These are phyloP conservation scores for Rhynchomys soricoides DNA, from an alignment of 2,113 vertebrate genomes.

Conservation along the genomic window DNA sequence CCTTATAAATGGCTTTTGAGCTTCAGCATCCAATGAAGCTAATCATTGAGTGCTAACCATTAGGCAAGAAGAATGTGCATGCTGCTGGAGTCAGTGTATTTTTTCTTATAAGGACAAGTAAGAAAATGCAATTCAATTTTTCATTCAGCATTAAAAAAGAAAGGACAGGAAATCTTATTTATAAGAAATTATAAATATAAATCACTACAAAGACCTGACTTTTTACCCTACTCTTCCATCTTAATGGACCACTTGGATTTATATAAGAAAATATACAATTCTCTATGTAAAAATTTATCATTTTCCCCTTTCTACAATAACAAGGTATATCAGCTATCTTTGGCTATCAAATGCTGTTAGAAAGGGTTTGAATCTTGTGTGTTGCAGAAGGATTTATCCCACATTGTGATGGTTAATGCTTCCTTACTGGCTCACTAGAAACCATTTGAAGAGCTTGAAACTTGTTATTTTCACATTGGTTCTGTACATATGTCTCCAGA, in stretches of 20 bases:
- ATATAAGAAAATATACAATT: neutral
- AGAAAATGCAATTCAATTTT: constrained; percentile 39
- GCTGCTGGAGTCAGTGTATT: neutral
- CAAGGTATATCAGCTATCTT: neutral
- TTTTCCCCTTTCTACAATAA: neutral
- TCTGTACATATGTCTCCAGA: constrained; percentile 73
- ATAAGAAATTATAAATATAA: constrained; percentile 10
- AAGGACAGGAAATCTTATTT: neutral
- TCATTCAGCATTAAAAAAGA: constrained; percentile 7
- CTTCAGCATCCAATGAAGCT: neutral
- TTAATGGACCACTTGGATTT: neutral
- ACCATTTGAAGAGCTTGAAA: constrained; percentile 73
- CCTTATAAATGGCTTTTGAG: neutral
- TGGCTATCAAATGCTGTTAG: neutral
- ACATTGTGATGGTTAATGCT: constrained; percentile 29
- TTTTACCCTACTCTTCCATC: neutral
- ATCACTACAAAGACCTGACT: neutral
- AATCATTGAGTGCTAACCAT: neutral
- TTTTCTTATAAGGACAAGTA: constrained; percentile 40
- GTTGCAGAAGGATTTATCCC: constrained; percentile 41
- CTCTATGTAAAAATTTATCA: neutral
- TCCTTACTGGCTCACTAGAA: constrained; percentile 58
- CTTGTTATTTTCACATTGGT: constrained; percentile 76
- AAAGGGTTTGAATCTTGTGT: neutral
- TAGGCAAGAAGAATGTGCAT: neutral